These are phyloP conservation scores for Drosophila setifemur DNA, from an alignment of 1,140 invertebrate genomes.

Conservation along the genomic window DNA sequence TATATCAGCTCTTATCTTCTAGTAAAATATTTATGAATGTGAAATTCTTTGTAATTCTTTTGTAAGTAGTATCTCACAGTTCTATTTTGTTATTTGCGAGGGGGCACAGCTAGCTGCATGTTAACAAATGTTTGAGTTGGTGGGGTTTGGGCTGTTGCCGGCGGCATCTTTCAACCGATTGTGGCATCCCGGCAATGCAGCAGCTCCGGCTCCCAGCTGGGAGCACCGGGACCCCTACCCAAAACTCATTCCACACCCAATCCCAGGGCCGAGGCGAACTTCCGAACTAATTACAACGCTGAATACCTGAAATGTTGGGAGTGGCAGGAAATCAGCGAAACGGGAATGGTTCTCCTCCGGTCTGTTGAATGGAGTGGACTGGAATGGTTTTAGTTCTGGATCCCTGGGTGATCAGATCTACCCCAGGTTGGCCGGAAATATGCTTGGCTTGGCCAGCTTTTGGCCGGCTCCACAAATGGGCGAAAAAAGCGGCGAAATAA, in stretches of 20 bases:
- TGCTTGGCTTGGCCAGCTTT: conserved; percentile 68
- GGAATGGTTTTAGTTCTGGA: conserved; percentile 7
- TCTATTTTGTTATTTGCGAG: no score
- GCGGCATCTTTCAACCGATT: conserved; percentile 74
- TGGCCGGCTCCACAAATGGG: conserved; percentile 68
- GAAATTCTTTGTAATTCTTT: no score
- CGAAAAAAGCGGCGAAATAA: conserved; percentile 26
- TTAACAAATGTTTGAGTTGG: no score
- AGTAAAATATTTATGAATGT: no score
- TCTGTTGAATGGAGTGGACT: neutral
- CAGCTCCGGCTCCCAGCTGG: conserved; percentile 36
- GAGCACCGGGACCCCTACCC: conserved; percentile 5
- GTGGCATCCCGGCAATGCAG: conserved; percentile 65
- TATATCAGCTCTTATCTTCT: no score
- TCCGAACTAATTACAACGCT: conserved; percentile 65
- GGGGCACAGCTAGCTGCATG: no score
- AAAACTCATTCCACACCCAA: neutral
- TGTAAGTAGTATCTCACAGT: no score
- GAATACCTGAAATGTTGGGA: conserved; percentile 62
- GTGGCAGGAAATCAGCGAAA: conserved; percentile 62
- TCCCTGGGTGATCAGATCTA: conserved; percentile 23
- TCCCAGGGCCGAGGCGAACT: neutral
- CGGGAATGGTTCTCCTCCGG: conserved; percentile 35
- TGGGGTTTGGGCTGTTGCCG: conserved; percentile 29
- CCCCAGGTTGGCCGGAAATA: conserved; percentile 61